Evolutionary conservation across 1,140 invertebrate species (phyloP), one percentile per base, ranked within the genome.

Genomic region (Ceratina australensis): DNA sequence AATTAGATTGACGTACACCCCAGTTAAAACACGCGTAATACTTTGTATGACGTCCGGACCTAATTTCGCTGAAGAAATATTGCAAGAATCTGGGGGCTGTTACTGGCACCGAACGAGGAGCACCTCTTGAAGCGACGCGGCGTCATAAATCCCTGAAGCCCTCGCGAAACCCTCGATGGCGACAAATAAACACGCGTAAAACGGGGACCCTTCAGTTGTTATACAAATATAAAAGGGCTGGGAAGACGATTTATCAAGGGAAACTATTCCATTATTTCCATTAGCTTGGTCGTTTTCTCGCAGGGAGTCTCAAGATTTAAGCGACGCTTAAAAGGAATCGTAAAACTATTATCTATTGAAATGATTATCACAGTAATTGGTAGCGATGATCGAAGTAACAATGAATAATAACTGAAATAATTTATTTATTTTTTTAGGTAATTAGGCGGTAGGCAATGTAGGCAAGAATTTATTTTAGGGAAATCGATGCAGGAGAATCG

Each of bases 101-200:
- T 69, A 74, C 24, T 5, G 52, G 72, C 13, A n/a, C 0, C 18
- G 33, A 59, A 68, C 33, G 64, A 59, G 72, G 8, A 15, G 22
- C 54, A 20, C 5, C 64, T 59, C 65, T 59, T 10, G 10, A 47
- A 75, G 64, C 59, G 64, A 42, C 33, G 5, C 33, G 10, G 33
- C 33, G 72, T 82, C 66, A 52, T 78, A 82, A 72, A 78, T 72
- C 63, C 54, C 52, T 42, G 49, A 18, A 72, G 72, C 64, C 77
- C 78, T 84, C 78, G 76, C 60, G 52, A 84, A 77, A 69, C 78
- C 83, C 79, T 84, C 86, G 78, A 65, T 76, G 67, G 61, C 78
- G 84, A 85, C 85, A 87, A 89, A 89, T 86, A 89, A 86, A 86
- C 87, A 87, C 80, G 66, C 75, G 84, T 82, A 78, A 82, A 78